Conservation (phyloP, 2,888 invertebrate genomes). For the Dinocampus coccinellae region DNA sequence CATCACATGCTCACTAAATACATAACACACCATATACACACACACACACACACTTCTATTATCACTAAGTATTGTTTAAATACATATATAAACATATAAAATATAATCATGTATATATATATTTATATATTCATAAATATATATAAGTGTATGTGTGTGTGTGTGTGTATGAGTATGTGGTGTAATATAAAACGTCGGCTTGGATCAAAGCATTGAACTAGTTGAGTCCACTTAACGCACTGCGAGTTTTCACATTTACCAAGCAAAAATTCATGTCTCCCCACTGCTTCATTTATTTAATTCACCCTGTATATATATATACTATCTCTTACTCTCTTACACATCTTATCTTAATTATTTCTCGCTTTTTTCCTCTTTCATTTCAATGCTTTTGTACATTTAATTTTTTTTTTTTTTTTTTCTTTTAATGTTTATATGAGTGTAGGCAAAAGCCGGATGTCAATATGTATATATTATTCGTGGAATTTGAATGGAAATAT, state of each 20-base stretch:
- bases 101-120: too few species aligned
- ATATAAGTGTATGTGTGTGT: constrained; percentile 23
- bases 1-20: constrained; percentile 37
- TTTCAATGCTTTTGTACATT: not conserved
- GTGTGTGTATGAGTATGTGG: constrained; percentile 37
- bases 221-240: constrained; percentile 68
- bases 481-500: not conserved
- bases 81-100: constrained; percentile 23
- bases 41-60: constrained; percentile 34
- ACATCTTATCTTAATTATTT: not conserved
- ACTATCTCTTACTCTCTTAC: not conserved
- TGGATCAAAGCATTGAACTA: constrained; percentile 66
- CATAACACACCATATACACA: constrained; percentile 39
- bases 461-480: not conserved
- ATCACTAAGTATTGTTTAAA: too few species aligned
- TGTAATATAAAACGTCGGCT: constrained; percentile 48
- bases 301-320: not conserved
- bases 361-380: not conserved
- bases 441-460: not conserved
- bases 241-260: constrained; percentile 68
- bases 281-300: too few species aligned
- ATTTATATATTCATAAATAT: too few species aligned
- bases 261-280: constrained; percentile 62
- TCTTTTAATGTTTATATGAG: not conserved
- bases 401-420: not conserved